A percentile compares a stretch with the other conserved stretches of the same genome.
Evolutionary conservation across 2,113 vertebrate genomes (phyloP).

Genomic region (Phaethon lepturus): DNA sequence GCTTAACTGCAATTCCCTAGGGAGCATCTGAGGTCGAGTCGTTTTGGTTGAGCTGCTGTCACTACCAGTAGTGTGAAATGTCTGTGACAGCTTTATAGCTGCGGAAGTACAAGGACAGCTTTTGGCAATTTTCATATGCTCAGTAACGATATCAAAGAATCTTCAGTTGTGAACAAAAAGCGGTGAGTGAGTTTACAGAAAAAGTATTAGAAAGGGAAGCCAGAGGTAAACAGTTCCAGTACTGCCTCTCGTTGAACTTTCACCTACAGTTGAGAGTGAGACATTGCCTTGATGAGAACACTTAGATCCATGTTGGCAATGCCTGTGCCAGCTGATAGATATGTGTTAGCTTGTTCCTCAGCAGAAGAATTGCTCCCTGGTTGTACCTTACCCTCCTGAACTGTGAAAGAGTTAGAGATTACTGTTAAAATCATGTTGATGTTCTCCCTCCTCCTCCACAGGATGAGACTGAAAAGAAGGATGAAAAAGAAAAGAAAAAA

Average conservation of each 20-base stretch:
- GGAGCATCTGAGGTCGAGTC: background rate
- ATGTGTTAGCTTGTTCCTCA: background rate
- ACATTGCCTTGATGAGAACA: background rate
- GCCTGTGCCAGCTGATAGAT: background rate
- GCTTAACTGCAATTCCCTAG: background rate
- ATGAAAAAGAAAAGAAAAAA: slow-evolving; percentile 97
- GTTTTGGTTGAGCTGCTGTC: background rate
- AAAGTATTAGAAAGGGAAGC: background rate
- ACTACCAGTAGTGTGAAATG: too few species aligned
- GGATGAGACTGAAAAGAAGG: slow-evolving; percentile 88
- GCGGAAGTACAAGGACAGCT: background rate
- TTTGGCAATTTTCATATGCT: background rate
- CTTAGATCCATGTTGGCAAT: background rate
- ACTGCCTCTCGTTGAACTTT: background rate
- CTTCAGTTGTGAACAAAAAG: background rate
- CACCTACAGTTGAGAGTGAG: background rate
- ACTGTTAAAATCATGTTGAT: background rate
- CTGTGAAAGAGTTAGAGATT: background rate
- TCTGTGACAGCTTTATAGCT: background rate
- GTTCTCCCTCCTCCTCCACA: background rate
- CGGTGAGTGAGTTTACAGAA: background rate
- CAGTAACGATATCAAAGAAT: background rate
- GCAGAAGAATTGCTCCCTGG: background rate
- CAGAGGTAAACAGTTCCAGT: background rate
- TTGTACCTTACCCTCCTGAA: background rate